phyloP scores from a whole-genome alignment of 2,113 vertebrate species.

The Sarotherodon lohbergeri region DNA sequence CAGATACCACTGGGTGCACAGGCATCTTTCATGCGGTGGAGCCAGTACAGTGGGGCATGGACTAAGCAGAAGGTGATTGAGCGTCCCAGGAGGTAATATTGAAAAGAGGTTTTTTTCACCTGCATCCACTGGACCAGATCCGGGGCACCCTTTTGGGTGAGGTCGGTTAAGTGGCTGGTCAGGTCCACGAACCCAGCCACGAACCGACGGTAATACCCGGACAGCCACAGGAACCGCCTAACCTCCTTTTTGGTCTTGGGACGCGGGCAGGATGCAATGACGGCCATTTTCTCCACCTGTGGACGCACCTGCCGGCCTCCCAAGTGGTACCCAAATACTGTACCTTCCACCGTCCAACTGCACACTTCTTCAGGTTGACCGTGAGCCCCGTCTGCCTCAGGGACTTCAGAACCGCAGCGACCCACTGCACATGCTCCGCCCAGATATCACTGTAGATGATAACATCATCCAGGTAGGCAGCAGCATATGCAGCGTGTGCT shows the following conservation, averaged over 20 bases:
- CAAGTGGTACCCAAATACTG: accelerated
- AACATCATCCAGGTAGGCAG: background rate
- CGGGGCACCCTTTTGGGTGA: background rate
- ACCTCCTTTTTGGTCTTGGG: background rate
- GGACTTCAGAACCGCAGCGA: background rate
- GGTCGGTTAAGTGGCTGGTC: background rate
- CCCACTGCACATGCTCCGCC: background rate
- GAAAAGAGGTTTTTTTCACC: background rate
- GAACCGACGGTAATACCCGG: too few relatives aligned
- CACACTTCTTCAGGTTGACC: background rate
- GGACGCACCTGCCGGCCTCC: background rate
- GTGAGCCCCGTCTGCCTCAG: background rate
- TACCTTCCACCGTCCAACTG: background rate
- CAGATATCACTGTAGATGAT: background rate
- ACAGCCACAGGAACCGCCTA: background rate
- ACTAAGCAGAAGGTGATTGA: background rate
- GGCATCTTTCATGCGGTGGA: background rate
- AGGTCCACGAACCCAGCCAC: background rate
- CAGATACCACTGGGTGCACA: background rate
- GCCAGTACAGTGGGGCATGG: background rate
- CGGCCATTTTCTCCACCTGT: background rate
- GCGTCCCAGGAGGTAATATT: too few relatives aligned
- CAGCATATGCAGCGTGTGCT: background rate
- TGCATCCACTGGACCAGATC: background rate
- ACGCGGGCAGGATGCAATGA: background rate